phyloP scores from a whole-genome alignment of 2,797 vertebrate species.

The Macropodus opercularis region DNA sequence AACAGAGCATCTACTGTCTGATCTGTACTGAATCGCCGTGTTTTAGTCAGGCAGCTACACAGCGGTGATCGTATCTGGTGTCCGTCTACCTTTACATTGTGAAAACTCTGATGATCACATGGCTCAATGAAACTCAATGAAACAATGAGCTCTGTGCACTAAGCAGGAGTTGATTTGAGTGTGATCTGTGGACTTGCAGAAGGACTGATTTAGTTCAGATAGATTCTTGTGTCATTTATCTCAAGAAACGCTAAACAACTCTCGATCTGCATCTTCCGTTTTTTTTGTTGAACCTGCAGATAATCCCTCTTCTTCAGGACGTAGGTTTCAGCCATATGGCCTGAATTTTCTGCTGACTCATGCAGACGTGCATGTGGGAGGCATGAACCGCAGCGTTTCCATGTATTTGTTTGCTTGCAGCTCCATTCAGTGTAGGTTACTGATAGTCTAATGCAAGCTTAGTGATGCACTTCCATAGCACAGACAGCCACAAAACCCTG shows the following conservation, averaged over 20 bases:
- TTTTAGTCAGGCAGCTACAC: neutral
- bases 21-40: neutral
- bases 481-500: constrained; percentile 27
- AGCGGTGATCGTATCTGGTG: neutral
- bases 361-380: constrained; percentile 63
- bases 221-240: constrained; percentile 13
- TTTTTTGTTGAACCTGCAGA: constrained; percentile 45
- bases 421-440: constrained; percentile 45
- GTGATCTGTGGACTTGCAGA: constrained; percentile 6
- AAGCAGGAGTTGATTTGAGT: constrained; percentile 15
- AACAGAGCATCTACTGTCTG: constrained; percentile 14
- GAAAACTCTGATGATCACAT: constrained; percentile 4
- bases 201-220: constrained; percentile 17
- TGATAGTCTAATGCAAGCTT: constrained; percentile 54
- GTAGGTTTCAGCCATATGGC: constrained; percentile 65
- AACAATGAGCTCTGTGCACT: constrained; percentile 12
- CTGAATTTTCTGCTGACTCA: constrained; percentile 76
- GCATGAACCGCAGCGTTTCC: constrained; percentile 54
- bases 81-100: neutral
- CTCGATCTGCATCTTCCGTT: constrained; percentile 1
- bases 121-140: constrained; percentile 1
- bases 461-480: constrained; percentile 49
- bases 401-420: constrained; percentile 66
- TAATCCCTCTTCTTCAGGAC: constrained; percentile 46
- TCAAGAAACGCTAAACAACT: constrained; percentile 20